Evolutionary conservation across 37 sponge, comb jelly and placozoan genomes (phyloP), one percentile per base, ranked within the genome.

Genomic region (Ianthella basta): DNA sequence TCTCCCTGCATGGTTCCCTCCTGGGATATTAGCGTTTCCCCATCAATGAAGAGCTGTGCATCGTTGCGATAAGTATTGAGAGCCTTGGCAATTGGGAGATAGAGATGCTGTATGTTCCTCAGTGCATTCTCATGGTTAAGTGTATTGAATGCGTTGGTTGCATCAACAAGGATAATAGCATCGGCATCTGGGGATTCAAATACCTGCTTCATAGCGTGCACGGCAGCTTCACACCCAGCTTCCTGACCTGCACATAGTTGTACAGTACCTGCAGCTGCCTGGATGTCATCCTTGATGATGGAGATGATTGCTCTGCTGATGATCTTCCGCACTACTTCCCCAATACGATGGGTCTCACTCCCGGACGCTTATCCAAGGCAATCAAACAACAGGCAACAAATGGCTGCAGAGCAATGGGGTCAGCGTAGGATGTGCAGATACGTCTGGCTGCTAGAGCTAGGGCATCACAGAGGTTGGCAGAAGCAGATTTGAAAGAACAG

Each of bases 201-300:
- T 4, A 80, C 32, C 4, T n/a, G 64, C 64, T 61, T 61, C 24
- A 61, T 61, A 61, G 64, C 64, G 10, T 61, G 64, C 29, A 61
- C 64, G 64, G 64, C 14, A 13, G 64, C 64, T 61, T 61, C 64
- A 61, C 64, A n/a, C 64, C 64, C 29, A 13, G 64, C 64, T 61
- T 61, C 37, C 39, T 82, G 83, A 33, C 83, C 83, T 59, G 83
- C 83, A 14, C 15, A 59, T 60, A 82, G 83, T 54, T 82, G 83
- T 40, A 82, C n/a, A 35, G 64, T 33, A 27, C 83, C 83, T 25
- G 83, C 66, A 53, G 56, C 80, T 36, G 30, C 56, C 37, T 29
- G 55, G 56, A 79, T 79, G 55, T 79, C 80, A 15, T 41, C 56
- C 30, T 29, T 53, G 56, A 79, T 41, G 29, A 55, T 41, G 55